Conservation (phyloP, 2,797 vertebrate genomes). For the Xenentodon cancila region DNA sequence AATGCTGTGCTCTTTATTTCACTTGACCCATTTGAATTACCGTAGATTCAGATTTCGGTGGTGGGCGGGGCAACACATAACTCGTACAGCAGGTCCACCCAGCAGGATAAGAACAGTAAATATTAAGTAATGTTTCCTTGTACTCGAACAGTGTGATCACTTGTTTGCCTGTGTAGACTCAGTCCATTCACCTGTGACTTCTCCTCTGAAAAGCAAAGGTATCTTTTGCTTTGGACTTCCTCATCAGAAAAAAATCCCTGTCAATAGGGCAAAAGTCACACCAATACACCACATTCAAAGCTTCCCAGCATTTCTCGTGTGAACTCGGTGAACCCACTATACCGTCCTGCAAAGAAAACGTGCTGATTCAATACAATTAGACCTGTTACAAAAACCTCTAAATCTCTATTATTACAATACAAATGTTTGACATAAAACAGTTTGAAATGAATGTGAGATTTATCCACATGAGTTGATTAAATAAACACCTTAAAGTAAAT, state of each 20-base stretch:
- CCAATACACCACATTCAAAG: constrained; percentile 1
- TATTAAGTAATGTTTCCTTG: not conserved
- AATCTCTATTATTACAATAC: not conserved
- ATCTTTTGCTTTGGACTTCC: constrained; percentile 31
- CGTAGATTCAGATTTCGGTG: too few relatives aligned
- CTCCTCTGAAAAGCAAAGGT: not conserved
- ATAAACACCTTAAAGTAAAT: not conserved
- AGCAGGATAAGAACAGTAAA: not conserved
- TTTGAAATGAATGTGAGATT: too few relatives aligned
- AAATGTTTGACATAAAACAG: too few relatives aligned
- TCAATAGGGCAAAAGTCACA: constrained; percentile 31
- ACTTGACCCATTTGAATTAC: too few relatives aligned
- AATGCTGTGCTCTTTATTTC: too few relatives aligned
- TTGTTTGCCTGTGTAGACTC: not conserved
- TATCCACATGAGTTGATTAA: too few relatives aligned
- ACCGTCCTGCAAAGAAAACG: not conserved
- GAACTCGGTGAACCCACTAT: not conserved
- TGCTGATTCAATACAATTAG: not conserved
- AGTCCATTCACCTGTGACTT: not conserved
- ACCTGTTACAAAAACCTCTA: not conserved
- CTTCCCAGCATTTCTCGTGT: not conserved
- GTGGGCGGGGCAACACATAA: not conserved
- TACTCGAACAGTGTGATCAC: not conserved
- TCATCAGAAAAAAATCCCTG: constrained; percentile 4
- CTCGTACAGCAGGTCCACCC: constrained; percentile 39